Base-by-base conservation (phyloP, 1,140 invertebrate species). In the Pseudomyrmex gracilis region DNA sequence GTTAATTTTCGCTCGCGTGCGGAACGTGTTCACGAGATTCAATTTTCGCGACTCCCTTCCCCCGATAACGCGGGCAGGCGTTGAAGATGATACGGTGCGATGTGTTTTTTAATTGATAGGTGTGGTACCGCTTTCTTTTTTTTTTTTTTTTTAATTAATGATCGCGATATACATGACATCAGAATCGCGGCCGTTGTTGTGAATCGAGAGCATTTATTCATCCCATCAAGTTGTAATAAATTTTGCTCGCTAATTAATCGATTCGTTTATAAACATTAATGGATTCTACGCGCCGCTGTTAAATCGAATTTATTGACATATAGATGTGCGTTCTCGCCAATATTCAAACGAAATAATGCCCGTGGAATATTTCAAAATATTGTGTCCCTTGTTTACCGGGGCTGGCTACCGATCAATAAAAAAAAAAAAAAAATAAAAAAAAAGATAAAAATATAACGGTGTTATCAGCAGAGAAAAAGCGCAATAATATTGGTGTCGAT, bases 251-350 rank as follows among this genome's bases (percentile, higher is more conserved):
- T 83, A 83, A 83, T 76, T 83, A 77, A 83, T 83, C 71, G 58
- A 76, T 63, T 83, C 58, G 73, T 76, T 83, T 76, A 57, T 51
- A 63, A 73, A 58, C 76, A 24, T 55, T 78, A 78, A 78, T 78
- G 76, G 63, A 70, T 24, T 9, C 49, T 24, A 24, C 17, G 57
- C 22, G 73, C 3, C 22, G 20, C 34, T 53, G 17, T 60, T 24
- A 22, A 77, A 77, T 76, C 55, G 53, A 68, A 20, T 60, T 49
- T 58, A 80, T 80, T 47, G 58, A 60, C 20, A 63, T 34, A 45
- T 60, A 7, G n/a, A 20, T 34, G 34, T 5, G 34, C 34, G 17
- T 34, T 64, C 20, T 55, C 20, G 55, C 64, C 53, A 68, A 78
- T 55, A 77, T 76, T 76, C n/a, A 76, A 34, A 8, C 45, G 7